These are phyloP conservation scores for Apis laboriosa DNA, from an alignment of 1,140 invertebrate genomes.

Conservation along the genomic window DNA sequence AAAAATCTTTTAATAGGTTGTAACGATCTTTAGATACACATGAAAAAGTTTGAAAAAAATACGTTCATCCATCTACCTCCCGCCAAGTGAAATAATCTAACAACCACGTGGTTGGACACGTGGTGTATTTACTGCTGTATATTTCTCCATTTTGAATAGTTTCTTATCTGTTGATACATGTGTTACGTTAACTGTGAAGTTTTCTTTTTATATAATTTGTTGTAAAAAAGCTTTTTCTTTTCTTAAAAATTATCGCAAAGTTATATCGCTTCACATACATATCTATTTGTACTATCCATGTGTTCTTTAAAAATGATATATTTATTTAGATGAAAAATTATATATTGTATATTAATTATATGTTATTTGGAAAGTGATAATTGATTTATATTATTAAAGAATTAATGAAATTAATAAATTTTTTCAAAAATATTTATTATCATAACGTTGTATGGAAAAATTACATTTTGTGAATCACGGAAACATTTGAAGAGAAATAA, in stretches of 20 bases:
- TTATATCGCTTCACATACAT: neutral
- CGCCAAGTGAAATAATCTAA: constrained; percentile 49
- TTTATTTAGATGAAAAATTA: neutral
- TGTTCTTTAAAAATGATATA: too few relatives aligned
- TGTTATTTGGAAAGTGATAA: neutral
- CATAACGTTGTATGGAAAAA: neutral
- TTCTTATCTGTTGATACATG: too few relatives aligned
- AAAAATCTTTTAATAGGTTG: neutral
- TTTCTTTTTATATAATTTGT: neutral
- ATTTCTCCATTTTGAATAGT: constrained; percentile 20
- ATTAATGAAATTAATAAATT: neutral
- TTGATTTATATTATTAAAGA: neutral
- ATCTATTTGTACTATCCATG: neutral
- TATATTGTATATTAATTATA: neutral
- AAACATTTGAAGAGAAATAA: neutral
- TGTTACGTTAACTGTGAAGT: neutral
- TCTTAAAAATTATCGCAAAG: neutral
- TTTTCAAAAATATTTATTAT: neutral
- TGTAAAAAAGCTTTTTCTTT: neutral
- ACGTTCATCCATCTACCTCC: constrained; percentile 40
- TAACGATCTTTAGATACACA: neutral
- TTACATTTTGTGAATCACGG: constrained; percentile 7
- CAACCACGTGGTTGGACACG: constrained; percentile 63
- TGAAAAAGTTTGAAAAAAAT: constrained; percentile 11
- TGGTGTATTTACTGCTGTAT: constrained; percentile 27